Evolutionary conservation across 1,140 invertebrate genomes (phyloP), one percentile per base, ranked within the genome.

Genomic region (Drosophila nannoptera): DNA sequence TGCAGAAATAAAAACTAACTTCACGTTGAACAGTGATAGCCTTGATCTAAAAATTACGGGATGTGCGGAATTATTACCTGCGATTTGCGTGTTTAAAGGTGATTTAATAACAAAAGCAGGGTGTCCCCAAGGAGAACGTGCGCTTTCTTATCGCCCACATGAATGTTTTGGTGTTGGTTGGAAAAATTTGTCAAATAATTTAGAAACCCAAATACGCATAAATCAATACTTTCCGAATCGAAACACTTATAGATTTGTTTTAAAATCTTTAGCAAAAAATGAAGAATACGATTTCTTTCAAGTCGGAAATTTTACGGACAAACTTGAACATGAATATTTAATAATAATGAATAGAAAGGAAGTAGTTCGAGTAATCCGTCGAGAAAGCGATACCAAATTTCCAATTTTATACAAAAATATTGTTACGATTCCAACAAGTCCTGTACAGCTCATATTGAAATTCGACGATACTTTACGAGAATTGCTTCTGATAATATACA

Each of bases 401-500:
- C 55, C 66, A 0, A 7, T 66, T 8, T 14, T 77, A 29, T 46
- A 63, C 9, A 77, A 63, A 16, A 14, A 62, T 31, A 14, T 49
- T 9, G 5, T 58, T 1, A 8, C 29, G 5, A 36, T n/a, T 29
- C 33, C n/a, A 35, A 9, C 11, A 3, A 76, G 64, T 33, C 43
- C 64, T 5, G 69, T 80, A 5, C 52, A 87, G 55, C 62, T 90
- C 5, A 70, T 69, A 5, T 59, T 90, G 6, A 77, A 80, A 59
- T 56, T 75, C 4, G 56, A 87, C 16, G 4, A 12, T 0, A 45
- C 61, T 0, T 38, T 59, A 5, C 38, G 78, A 3, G 49, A 59
- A n/a, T 46, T 90, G 11, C 36, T 75, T 9, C 29, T 90, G 8
- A 74, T 78, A 5, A 72, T 88, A 16, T 88, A 90, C 49, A 69